These are phyloP conservation scores for Halocynthia roretzi DNA, from an alignment of 23 tunicate genomes.

Conservation along the genomic window DNA sequence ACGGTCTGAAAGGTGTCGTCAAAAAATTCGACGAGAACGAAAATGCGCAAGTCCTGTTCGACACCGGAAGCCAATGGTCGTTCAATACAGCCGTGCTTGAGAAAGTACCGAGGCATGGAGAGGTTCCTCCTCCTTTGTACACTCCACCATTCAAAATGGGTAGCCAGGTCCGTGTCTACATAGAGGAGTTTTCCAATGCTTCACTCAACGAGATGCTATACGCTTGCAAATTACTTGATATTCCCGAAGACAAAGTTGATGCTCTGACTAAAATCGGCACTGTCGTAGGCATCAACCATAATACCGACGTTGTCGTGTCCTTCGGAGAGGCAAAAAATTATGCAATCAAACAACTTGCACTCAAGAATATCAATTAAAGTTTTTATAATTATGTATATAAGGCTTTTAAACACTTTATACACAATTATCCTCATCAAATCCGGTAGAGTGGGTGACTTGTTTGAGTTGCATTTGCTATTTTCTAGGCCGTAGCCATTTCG, in stretches of 20 bases:
- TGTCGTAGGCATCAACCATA: conserved; percentile 12
- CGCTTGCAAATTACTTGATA: conserved; percentile 3
- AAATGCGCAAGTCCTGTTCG: conserved; percentile 24
- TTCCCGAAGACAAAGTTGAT: conserved; percentile 18
- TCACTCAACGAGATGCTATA: conserved; percentile 5
- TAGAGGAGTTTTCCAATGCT: conserved; percentile 11
- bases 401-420: no score
- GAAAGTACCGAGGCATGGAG: neutral
- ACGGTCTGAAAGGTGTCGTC: conserved; percentile 9
- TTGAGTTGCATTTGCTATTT: no score
- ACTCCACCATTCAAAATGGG: conserved; percentile 17
- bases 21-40: conserved; percentile 13
- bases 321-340: conserved; percentile 22
- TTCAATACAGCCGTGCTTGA: conserved; percentile 19
- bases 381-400: no score
- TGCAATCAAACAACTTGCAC: conserved; percentile 17
- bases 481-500: no score
- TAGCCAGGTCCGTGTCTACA: conserved; percentile 7
- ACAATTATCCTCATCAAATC: no score
- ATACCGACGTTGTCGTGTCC: conserved; percentile 14
- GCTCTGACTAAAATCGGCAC: conserved; percentile 11
- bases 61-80: conserved; percentile 19
- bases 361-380: no score
- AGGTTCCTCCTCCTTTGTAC: conserved; percentile 4
- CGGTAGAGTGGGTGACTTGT: no score